A percentile compares a stretch with the other conserved stretches of the same genome.
These are phyloP conservation scores for Spilosoma lubricipeda DNA, from an alignment of 2,888 invertebrate species.

Conservation along the genomic window DNA sequence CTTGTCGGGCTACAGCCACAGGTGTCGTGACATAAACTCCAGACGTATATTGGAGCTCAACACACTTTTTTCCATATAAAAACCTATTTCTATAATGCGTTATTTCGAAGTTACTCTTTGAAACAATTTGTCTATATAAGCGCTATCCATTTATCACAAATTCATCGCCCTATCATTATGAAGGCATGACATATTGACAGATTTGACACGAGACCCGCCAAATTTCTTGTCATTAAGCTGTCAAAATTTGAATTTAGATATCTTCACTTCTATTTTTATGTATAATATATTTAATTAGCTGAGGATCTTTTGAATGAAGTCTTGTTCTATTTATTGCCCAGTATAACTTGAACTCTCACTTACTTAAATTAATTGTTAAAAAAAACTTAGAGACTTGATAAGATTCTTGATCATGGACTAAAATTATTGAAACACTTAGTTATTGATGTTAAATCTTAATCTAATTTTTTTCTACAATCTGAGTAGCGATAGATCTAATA, in stretches of 20 bases:
- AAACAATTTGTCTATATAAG: not conserved
- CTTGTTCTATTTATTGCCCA: not conserved
- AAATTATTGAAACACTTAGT: too few relatives aligned
- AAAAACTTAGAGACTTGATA: too few relatives aligned
- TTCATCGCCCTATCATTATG: not conserved
- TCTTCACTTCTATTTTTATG: not conserved
- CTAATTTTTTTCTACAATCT: too few relatives aligned
- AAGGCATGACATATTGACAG: slow-evolving; percentile 13
- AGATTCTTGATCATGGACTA: too few relatives aligned
- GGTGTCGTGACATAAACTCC: too few relatives aligned
- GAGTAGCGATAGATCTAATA: too few relatives aligned
- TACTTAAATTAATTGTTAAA: too few relatives aligned
- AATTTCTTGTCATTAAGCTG: slow-evolving; percentile 10
- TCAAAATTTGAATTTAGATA: slow-evolving; percentile 15
- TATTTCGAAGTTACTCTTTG: not conserved
- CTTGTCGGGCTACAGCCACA: too few relatives aligned
- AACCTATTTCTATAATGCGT: not conserved
- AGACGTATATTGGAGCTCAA: too few relatives aligned
- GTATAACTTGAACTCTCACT: too few relatives aligned
- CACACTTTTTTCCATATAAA: too few relatives aligned
- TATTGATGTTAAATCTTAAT: too few relatives aligned
- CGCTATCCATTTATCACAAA: slow-evolving; percentile 9
- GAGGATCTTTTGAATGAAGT: not conserved
- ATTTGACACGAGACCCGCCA: slow-evolving; percentile 7
- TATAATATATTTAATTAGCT: not conserved